A percentile compares a stretch with the other conserved stretches of the same genome.
Conservation (phyloP, 2,888 invertebrate species). For the Cephus pygmeus region DNA sequence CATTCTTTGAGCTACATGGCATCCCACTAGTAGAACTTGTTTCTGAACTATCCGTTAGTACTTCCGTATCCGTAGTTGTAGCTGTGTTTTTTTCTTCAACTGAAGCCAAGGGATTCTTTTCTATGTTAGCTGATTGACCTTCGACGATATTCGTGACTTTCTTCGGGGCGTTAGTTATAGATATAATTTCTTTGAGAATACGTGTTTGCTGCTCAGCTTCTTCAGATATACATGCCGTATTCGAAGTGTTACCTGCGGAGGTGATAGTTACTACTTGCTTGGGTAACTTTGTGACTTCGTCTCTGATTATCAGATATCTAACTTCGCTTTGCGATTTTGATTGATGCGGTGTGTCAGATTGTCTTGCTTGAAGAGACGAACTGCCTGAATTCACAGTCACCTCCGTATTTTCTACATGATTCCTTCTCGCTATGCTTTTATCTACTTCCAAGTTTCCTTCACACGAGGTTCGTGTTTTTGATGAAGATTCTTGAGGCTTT, state of each 20-base stretch:
- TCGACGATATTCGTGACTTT: not conserved
- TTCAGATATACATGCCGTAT: not conserved
- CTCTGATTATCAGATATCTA: not conserved
- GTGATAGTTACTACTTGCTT: not conserved
- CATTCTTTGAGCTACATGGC: slow-evolving; percentile 17
- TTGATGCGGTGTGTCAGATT: not conserved
- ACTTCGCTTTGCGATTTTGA: not conserved
- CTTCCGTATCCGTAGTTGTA: not conserved
- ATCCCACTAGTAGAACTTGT: not conserved
- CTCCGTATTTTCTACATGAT: too few species aligned
- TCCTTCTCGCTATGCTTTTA: too few species aligned
- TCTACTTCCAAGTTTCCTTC: not conserved
- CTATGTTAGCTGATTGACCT: accelerated
- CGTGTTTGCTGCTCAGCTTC: not conserved
- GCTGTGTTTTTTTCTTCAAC: not conserved
- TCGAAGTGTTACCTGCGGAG: not conserved
- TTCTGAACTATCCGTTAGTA: not conserved
- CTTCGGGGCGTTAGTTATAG: not conserved
- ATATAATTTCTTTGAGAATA: not conserved
- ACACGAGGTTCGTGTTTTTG: not conserved
- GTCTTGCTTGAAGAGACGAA: not conserved
- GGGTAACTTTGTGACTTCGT: not conserved
- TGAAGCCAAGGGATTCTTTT: not conserved
- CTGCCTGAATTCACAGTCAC: not conserved
- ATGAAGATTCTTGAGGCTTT: not conserved